phyloP scores from a whole-genome alignment of 2,888 invertebrate species.

The Lucinisca nassula region DNA sequence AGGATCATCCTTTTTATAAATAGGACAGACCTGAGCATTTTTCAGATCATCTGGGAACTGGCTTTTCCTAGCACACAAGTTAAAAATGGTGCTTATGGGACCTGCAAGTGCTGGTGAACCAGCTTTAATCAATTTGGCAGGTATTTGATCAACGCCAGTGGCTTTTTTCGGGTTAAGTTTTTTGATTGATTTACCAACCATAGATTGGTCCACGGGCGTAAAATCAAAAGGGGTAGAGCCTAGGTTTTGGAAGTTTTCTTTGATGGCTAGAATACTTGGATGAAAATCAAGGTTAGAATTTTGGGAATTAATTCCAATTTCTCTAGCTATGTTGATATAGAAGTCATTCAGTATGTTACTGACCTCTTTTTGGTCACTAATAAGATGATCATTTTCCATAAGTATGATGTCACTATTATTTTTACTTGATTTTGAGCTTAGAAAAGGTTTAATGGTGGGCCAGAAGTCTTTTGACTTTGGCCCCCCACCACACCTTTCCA shows the following conservation, averaged over 20 bases:
- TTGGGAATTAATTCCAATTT: conserved; percentile 12
- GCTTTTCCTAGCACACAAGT: background rate
- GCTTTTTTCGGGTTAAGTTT: background rate
- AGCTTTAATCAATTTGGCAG: background rate
- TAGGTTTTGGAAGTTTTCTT: background rate
- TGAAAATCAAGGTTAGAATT: background rate
- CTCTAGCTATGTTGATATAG: conserved; percentile 16
- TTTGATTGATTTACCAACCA: background rate
- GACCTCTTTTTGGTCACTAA: background rate
- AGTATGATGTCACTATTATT: conserved; percentile 11
- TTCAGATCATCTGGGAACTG: background rate
- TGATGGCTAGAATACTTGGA: conserved; percentile 24
- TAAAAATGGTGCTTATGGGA: background rate
- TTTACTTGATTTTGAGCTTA: background rate
- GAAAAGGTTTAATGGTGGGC: conserved; percentile 41
- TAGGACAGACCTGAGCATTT: background rate
- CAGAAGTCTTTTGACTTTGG: conserved; percentile 31
- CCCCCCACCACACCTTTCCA: conserved; percentile 32
- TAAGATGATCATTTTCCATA: conserved; percentile 10
- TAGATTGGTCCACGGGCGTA: background rate
- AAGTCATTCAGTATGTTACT: conserved; percentile 3
- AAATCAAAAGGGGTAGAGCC: background rate
- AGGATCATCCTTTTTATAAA: background rate
- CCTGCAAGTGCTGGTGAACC: background rate
- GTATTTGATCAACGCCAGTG: background rate